Base-by-base conservation (phyloP, 2,113 vertebrate species). In the Mastomys coucha region DNA sequence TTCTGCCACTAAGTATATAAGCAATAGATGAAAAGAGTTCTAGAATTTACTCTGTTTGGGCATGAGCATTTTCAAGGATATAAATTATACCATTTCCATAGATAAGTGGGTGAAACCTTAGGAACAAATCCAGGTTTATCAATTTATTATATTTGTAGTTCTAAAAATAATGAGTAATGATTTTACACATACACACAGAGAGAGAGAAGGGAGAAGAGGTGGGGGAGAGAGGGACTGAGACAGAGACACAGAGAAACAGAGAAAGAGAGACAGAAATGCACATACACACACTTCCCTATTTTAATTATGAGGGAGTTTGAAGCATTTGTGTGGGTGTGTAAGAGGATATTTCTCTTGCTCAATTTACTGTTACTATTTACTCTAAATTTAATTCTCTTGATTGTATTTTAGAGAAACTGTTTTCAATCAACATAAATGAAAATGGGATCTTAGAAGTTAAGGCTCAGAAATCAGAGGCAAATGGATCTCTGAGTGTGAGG, bases 131-230 rank as follows among this genome's bases (percentile, higher is more conserved):
- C 3, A 10, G 13, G 17, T 56, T 72, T 77, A 56, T 60, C 91
- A 31, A 78, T 93, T 89, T 88, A 6, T 73, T 91, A 91, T 89
- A 75, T 42, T 33, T 90, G 53, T 76, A 88, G 39, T 69, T 72
- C 33, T 28, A 93, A 88, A 24, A 14, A 33, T 3, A 70, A 53
- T 87, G 24, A 49, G 3, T 19, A 88, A 33, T 33, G 36, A 78
- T 20, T 80, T 49, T 22, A 5, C 5, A 82, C 19, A 72, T 17
- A 70, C 69, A 53, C 65, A 69, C 67, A 69, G 0, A 65, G 8
- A 65, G 24, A 65, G 8, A 26, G 63, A 2, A 17, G 12, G 56
- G 26, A 8, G 26, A 7, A 67, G 11, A 31, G 11, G 5, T 28
- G 4, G 26, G 24, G 26, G 24, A 67, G 28, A 31, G 11, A 13